Evolutionary conservation across 2,797 vertebrate genomes (phyloP).

Genomic region (Phrynocephalus guinanensis): DNA sequence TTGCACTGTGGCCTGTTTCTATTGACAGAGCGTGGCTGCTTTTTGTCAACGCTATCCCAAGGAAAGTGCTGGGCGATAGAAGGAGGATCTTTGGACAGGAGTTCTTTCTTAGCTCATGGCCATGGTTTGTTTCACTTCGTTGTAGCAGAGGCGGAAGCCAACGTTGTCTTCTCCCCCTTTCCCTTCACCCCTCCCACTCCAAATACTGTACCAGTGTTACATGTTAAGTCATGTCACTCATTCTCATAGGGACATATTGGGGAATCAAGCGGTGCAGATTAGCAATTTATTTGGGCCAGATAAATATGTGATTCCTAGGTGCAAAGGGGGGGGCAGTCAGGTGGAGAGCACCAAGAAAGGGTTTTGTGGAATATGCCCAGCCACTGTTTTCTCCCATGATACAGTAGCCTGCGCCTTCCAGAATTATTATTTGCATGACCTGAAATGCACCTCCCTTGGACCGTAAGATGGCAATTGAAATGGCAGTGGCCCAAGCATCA

Average conservation of each 20-base stretch:
- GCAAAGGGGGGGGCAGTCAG: neutral
- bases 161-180: neutral
- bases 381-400: neutral
- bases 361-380: neutral
- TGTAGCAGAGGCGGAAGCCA: neutral
- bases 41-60: slow-evolving; percentile 61
- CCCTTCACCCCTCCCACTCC: neutral
- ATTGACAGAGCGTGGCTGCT: slow-evolving; percentile 67
- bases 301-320: neutral
- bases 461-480: no score
- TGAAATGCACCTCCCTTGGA: no score
- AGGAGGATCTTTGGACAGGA: slow-evolving; percentile 25
- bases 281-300: neutral
- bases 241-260: neutral
- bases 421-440: no score
- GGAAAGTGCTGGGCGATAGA: slow-evolving; percentile 17
- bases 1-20: slow-evolving; percentile 65
- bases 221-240: neutral
- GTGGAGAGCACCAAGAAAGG: neutral
- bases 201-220: neutral
- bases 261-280: neutral
- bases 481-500: no score
- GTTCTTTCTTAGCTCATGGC: slow-evolving; percentile 17
- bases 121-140: slow-evolving; percentile 11
- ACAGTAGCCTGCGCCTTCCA: no score